phyloP scores from a whole-genome alignment of 2,113 vertebrate species.

The Entomyzon cyanotis region DNA sequence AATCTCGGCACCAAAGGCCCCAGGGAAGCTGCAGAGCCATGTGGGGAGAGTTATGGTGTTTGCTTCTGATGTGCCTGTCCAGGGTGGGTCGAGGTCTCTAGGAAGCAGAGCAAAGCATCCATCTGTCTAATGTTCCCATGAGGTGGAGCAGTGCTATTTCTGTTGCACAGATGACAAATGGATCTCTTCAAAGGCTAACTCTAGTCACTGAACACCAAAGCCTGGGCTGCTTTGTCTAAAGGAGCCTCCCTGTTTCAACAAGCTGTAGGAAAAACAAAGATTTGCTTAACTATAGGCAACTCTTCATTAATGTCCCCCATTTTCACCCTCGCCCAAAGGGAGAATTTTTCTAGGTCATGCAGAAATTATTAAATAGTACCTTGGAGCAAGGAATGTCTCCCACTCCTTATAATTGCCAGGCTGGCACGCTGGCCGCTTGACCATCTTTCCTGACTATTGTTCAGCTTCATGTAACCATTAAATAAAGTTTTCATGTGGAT shows the following conservation, averaged over 20 bases:
- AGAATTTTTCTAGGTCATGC: neutral
- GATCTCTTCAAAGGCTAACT: neutral
- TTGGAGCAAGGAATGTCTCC: neutral
- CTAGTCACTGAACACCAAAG: neutral
- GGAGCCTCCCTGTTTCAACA: neutral
- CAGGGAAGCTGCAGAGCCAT: neutral
- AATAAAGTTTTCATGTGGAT: neutral
- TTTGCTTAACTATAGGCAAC: neutral
- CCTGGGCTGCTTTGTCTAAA: neutral
- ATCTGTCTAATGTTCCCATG: neutral
- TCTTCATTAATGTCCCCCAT: neutral
- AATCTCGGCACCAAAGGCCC: neutral
- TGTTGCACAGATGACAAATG: neutral
- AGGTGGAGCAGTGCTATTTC: neutral
- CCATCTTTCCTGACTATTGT: neutral
- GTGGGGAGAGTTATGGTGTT: neutral
- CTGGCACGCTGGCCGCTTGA: neutral
- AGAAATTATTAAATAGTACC: neutral
- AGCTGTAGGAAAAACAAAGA: neutral
- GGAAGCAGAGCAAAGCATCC: neutral
- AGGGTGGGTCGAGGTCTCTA: fast-evolving
- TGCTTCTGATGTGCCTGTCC: neutral
- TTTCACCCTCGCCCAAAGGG: neutral
- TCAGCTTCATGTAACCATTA: neutral
- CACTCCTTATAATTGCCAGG: neutral